phyloP scores from a whole-genome alignment of 1,140 invertebrate species.

The Zaprionus lachaisei region DNA sequence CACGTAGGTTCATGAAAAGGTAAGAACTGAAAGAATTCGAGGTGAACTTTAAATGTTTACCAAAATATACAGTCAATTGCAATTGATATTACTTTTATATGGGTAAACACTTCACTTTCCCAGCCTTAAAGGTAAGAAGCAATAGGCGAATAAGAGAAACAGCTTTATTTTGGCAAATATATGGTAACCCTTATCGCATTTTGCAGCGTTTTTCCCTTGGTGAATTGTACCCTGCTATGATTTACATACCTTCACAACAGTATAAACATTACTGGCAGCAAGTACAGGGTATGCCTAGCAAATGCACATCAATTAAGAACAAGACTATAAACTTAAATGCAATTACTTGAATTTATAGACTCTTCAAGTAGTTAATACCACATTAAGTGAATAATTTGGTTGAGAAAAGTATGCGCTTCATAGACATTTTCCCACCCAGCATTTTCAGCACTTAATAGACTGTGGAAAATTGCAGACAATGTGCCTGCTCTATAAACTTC shows the following conservation, averaged over 20 bases:
- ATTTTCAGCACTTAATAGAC: conserved; percentile 2
- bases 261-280: no score
- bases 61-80: background rate
- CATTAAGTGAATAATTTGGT: conserved; percentile 4
- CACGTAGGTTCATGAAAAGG: background rate
- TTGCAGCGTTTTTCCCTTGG: background rate
- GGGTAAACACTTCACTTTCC: no score
- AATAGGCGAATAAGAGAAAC: background rate
- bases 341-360: conserved; percentile 7
- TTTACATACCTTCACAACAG: background rate
- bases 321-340: conserved; percentile 4
- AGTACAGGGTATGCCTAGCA: background rate
- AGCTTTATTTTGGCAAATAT: background rate
- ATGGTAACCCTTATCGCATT: background rate
- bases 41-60: no score
- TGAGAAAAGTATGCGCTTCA: background rate
- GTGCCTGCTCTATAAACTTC: background rate
- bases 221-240: background rate
- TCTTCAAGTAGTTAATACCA: background rate
- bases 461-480: conserved; percentile 4
- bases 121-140: background rate
- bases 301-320: background rate
- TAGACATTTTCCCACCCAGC: background rate
- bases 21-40: background rate
- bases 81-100: background rate